Percentiles rank a stretch among this genome's conserved stretches.
phyloP scores from a whole-genome alignment of 2,797 vertebrate genomes.

The Somateria mollissima region DNA sequence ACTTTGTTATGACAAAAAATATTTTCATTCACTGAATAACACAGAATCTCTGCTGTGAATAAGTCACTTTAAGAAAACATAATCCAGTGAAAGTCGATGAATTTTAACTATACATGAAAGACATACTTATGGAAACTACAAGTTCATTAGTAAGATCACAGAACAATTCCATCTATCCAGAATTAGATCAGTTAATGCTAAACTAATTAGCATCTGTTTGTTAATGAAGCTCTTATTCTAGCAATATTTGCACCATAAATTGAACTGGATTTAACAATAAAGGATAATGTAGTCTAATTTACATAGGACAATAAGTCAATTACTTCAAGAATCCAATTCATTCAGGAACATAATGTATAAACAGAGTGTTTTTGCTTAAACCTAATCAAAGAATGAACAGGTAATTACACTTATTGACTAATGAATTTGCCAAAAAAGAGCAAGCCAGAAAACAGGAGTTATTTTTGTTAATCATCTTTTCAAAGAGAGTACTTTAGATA shows the following conservation, averaged over 20 bases:
- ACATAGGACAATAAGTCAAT: not conserved
- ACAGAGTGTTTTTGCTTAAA: not conserved
- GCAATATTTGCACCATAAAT: not conserved
- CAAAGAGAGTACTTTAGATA: not conserved
- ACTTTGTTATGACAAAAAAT: not conserved
- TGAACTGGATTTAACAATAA: not conserved
- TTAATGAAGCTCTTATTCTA: not conserved
- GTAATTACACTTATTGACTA: not conserved
- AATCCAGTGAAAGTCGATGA: not conserved
- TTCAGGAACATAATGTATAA: not conserved
- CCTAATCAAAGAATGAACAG: not conserved
- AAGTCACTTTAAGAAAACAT: not conserved
- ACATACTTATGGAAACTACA: fast-evolving
- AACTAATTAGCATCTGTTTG: not conserved
- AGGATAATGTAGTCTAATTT: not conserved
- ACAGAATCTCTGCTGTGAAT: not conserved
- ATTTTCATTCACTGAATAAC: not conserved
- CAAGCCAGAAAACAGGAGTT: not conserved
- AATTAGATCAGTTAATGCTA: not conserved
- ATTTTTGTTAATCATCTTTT: not conserved
- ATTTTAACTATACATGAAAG: not conserved
- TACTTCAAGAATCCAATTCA: not conserved
- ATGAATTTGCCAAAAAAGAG: not conserved
- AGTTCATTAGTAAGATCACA: not conserved
- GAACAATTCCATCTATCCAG: not conserved